Conservation (phyloP, 2,888 invertebrate genomes). For the Furcula furcula region DNA sequence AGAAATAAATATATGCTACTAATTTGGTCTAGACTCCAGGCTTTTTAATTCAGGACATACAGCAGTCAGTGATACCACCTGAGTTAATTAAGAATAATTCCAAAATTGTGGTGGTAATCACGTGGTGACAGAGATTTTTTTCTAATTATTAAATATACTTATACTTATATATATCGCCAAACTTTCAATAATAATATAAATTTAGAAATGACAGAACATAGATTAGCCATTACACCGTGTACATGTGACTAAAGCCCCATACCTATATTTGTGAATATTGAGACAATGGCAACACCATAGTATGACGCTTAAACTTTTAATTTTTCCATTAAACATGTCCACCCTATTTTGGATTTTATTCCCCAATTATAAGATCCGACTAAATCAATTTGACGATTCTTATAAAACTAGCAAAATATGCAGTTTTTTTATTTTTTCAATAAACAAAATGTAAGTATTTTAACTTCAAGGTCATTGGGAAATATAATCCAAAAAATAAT, state of each 20-base stretch:
- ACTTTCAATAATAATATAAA: constrained; percentile 34
- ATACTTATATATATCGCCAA: constrained; percentile 29
- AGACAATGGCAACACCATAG: constrained; percentile 70
- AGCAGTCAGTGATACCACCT: too few species aligned
- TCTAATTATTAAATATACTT: too few species aligned
- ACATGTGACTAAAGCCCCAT: constrained; percentile 71
- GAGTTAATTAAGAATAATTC: too few species aligned
- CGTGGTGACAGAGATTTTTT: too few species aligned
- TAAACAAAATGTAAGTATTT: not conserved
- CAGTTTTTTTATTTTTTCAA: not conserved
- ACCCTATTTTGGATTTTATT: constrained; percentile 41
- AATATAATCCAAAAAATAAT: constrained; percentile 26
- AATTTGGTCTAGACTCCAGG: too few species aligned
- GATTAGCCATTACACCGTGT: constrained; percentile 76
- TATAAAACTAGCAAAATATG: not conserved
- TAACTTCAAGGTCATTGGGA: constrained; percentile 9
- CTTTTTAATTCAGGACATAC: too few species aligned
- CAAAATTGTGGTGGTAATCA: too few species aligned
- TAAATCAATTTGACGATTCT: too few species aligned
- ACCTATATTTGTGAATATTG: constrained; percentile 68
- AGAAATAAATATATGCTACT: too few species aligned
- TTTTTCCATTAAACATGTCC: constrained; percentile 39
- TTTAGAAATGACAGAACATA: constrained; percentile 70
- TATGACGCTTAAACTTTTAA: constrained; percentile 43
- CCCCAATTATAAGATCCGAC: constrained; percentile 13